These are phyloP conservation scores for Eueides isabella DNA, from an alignment of 1,140 invertebrate species.

Conservation along the genomic window DNA sequence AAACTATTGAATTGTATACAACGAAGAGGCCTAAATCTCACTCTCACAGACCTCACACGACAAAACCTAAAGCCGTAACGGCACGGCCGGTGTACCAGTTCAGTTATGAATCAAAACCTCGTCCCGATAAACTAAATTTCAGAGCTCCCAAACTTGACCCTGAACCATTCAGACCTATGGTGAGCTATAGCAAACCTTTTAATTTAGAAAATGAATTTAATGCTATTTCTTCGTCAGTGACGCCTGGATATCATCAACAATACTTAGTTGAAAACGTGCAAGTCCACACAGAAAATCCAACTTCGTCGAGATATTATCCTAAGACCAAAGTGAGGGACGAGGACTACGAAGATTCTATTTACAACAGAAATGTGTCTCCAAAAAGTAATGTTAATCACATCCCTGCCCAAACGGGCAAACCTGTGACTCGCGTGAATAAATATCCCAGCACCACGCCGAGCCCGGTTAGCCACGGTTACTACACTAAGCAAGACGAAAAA, in stretches of 20 bases:
- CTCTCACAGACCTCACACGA: slow-evolving; percentile 63
- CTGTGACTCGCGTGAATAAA: slow-evolving; percentile 61
- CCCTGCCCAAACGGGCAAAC: slow-evolving; percentile 69
- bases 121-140: slow-evolving; percentile 72
- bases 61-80: slow-evolving; percentile 69
- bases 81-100: slow-evolving; percentile 77
- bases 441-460: slow-evolving; percentile 83
- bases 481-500: slow-evolving; percentile 87
- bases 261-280: slow-evolving; percentile 72
- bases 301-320: slow-evolving; percentile 74
- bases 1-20: slow-evolving; percentile 80
- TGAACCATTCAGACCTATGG: slow-evolving; percentile 85
- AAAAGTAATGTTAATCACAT: slow-evolving; percentile 72
- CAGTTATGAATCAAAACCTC: slow-evolving; percentile 70
- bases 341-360: slow-evolving; percentile 67
- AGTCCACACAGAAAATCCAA: slow-evolving; percentile 73
- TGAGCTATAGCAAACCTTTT: slow-evolving; percentile 85
- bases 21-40: slow-evolving; percentile 78
- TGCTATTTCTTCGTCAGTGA: slow-evolving; percentile 72
- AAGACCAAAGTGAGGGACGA: slow-evolving; percentile 68
- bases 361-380: slow-evolving; percentile 52
- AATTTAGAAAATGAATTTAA: slow-evolving; percentile 82
- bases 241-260: slow-evolving; percentile 67
- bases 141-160: slow-evolving; percentile 82
- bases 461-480: slow-evolving; percentile 85